These are phyloP conservation scores for Plutomurus gul DNA, from an alignment of 1,140 invertebrate genomes.

Conservation along the genomic window DNA sequence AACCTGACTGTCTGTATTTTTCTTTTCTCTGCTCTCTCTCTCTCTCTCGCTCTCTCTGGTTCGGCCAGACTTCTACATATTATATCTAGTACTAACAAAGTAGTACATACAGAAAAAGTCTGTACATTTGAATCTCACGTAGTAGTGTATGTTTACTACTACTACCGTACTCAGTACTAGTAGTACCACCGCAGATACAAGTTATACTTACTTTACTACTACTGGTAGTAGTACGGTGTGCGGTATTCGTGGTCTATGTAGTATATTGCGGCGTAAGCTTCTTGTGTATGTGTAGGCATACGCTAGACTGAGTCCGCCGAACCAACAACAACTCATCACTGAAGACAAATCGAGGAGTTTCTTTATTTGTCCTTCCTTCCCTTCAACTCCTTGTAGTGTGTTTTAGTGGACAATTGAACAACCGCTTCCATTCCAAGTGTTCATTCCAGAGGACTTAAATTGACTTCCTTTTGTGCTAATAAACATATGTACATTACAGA, in stretches of 20 bases:
- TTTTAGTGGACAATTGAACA: not conserved
- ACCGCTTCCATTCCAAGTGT: conserved; percentile 6
- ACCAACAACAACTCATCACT: not conserved
- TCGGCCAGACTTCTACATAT: not conserved
- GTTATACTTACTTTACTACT: too few relatives aligned
- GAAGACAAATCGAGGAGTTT: not conserved
- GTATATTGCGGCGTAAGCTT: not conserved
- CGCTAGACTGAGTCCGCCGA: not conserved
- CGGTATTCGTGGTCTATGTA: too few relatives aligned
- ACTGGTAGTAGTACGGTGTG: too few relatives aligned
- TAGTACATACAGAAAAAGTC: not conserved
- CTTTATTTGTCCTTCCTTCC: not conserved
- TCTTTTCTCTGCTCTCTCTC: not conserved
- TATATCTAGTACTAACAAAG: not conserved
- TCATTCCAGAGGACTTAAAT: conserved; percentile 2
- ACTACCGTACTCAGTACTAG: too few relatives aligned
- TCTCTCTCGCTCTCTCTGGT: not conserved
- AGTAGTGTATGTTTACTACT: too few relatives aligned
- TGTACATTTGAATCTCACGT: too few relatives aligned
- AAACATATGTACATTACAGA: too few relatives aligned
- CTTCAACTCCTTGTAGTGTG: not conserved
- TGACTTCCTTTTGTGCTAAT: not conserved
- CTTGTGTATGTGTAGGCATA: not conserved
- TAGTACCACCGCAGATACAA: too few relatives aligned
- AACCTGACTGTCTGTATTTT: not conserved